Base-by-base conservation (phyloP, 2,797 vertebrate genomes). In the Lophius americanus region DNA sequence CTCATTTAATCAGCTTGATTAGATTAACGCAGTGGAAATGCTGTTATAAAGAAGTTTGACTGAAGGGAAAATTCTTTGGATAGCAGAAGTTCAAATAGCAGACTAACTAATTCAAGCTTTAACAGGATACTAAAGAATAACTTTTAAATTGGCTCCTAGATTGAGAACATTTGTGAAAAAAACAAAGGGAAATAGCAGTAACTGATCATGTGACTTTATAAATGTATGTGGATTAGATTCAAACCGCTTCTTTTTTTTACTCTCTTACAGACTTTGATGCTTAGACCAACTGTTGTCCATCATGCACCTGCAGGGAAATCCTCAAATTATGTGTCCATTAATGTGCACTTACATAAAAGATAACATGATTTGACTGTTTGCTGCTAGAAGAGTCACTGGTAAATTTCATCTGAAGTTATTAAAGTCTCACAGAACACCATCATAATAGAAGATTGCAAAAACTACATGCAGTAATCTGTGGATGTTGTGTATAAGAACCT, bases 1-100 rank as follows among this genome's bases (percentile, higher is more conserved):
- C 55, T 37, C 5, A 38, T 60, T 67, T 64, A 84, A 79, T 82
- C 68, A 56, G 64, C 44, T 39, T 49, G 44, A 79, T 84, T 80
- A 78, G 56, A 68, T 81, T 73, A 56, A 51, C 14, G 50, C 33
- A 39, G 35, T 55, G 50, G 38, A 80, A 80, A 75, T 41, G 13
- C 50, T 33, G 63, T 71, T 3, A 60, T 85, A 73, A 66, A 12
- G 41, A 9, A 42, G 10, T 61, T 44, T 54, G 57, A 78, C 11
- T 62, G 63, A 73, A 74, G 61, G 68, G 66, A 35, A 76, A 75
- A 80, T 71, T 75, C 35, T 38, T 44, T 55, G 71, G 71, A 76
- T 68, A 78, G 70, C 65, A 59, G 32, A 80, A 63, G 62, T 78
- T 69, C 52, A 59, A 51, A 55, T 55, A 65, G 60, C 77, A 68